phyloP scores from a whole-genome alignment of 2,113 vertebrate species.

The Falcunculus frontatus region DNA sequence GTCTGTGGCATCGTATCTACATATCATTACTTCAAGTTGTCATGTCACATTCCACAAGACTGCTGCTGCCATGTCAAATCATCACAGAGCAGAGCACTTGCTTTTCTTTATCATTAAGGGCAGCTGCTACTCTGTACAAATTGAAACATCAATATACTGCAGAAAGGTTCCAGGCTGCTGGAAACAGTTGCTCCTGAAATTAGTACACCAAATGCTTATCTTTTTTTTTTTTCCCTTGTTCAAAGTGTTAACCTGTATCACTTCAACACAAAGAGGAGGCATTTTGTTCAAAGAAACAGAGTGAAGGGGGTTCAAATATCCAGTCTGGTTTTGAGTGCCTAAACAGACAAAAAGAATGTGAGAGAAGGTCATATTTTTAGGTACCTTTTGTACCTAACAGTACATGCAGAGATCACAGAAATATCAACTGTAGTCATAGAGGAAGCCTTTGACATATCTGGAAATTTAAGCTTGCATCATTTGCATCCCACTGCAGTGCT shows the following conservation, averaged over 20 bases:
- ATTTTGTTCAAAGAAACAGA: conserved; percentile 25
- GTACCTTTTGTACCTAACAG: background rate
- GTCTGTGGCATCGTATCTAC: background rate
- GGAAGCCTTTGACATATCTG: background rate
- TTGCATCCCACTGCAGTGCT: background rate
- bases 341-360: background rate
- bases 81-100: background rate
- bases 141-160: conserved; percentile 59
- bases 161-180: conserved; percentile 46
- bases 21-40: conserved; percentile 30
- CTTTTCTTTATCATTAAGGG: conserved; percentile 60
- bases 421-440: background rate
- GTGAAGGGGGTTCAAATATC: background rate
- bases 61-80: conserved; percentile 28
- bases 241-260: conserved; percentile 9
- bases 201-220: conserved; percentile 28
- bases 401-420: background rate
- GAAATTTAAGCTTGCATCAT: background rate
- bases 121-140: conserved; percentile 52
- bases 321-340: background rate
- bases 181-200: conserved; percentile 47
- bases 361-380: background rate
- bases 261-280: conserved; percentile 9
- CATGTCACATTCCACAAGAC: conserved; percentile 38
- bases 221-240: background rate